A percentile compares a stretch with the other conserved stretches of the same genome.
Evolutionary conservation across 53 echinoderm and acorn worm genomes (phyloP).

Genomic region (Echinometra lucunter): DNA sequence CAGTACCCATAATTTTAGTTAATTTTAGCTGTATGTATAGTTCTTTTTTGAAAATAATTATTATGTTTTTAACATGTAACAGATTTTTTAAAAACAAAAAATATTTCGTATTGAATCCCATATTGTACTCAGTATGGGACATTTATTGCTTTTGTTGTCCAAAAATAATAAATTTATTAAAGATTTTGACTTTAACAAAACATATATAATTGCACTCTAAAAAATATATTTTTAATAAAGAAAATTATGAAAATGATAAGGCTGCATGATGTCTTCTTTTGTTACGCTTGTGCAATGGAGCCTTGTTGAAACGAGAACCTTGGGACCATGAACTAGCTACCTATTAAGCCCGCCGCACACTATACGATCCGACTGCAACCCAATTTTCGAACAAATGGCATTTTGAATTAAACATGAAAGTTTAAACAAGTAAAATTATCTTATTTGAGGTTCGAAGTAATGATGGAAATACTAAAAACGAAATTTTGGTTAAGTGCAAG

Average conservation of each 20-base stretch:
- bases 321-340: no score
- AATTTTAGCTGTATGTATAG: not conserved
- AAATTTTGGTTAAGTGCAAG: no score
- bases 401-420: no score
- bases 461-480: no score
- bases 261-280: not conserved
- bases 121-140: not conserved
- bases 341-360: no score
- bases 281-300: not conserved
- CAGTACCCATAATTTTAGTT: not conserved
- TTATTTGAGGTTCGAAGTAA: no score
- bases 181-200: not conserved
- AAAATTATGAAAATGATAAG: not conserved
- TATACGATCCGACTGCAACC: no score
- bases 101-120: not conserved
- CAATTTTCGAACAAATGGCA: no score
- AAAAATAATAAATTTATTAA: not conserved
- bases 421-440: no score
- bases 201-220: not conserved
- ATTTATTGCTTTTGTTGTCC: not conserved
- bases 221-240: not conserved
- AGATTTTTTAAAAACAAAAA: not conserved
- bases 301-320: no score
- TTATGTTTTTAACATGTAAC: not conserved
- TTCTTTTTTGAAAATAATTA: not conserved